Percentiles rank a stretch among this genome's conserved stretches.
Conservation (phyloP, 1,140 invertebrate species). For the Diachasma alloeum region DNA sequence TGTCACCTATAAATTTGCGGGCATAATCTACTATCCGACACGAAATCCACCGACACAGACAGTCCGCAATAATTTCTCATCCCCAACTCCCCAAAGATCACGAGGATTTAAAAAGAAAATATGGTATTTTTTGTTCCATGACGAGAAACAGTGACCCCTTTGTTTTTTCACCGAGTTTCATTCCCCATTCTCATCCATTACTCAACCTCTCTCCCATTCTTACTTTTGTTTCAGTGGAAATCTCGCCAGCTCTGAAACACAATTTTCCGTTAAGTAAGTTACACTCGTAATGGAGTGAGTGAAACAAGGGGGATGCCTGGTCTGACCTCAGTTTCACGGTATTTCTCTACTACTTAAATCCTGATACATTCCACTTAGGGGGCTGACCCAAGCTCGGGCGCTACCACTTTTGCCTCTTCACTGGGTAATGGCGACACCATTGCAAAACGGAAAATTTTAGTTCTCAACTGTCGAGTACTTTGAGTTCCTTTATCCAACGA, state of each 20-base stretch:
- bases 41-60: background rate
- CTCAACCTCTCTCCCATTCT: background rate
- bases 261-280: constrained; percentile 48
- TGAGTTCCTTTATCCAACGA: background rate
- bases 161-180: background rate
- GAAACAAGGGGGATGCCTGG: background rate
- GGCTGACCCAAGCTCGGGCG: constrained; percentile 33
- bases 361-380: constrained; percentile 55
- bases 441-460: background rate
- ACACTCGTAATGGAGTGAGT: constrained; percentile 12
- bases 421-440: background rate
- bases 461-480: background rate
- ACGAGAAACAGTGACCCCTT: background rate
- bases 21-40: too few relatives aligned
- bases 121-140: background rate
- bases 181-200: background rate
- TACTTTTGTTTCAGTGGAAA: background rate
- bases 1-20: too few relatives aligned
- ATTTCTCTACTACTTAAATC: constrained; percentile 50
- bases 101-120: constrained; percentile 9
- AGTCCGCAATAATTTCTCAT: background rate
- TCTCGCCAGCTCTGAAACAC: constrained; percentile 37
- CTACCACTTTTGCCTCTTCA: constrained; percentile 29
- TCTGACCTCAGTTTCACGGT: constrained; percentile 36
- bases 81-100: background rate